Conservation (phyloP, 2,888 invertebrate genomes). For the Lydus trimaculatus region DNA sequence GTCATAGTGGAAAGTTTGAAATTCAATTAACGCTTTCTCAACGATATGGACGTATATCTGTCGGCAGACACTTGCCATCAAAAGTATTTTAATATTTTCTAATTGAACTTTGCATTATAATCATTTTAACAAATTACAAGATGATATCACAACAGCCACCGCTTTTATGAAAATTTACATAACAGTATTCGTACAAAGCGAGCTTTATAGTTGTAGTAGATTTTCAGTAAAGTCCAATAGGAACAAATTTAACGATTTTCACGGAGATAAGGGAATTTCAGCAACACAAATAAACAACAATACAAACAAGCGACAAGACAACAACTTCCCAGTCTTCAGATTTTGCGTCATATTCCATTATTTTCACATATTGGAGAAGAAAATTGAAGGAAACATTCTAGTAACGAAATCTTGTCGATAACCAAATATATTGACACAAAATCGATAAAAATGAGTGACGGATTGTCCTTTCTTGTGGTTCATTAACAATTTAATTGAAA, state of each 20-base stretch:
- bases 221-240: too few species aligned
- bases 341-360: background rate
- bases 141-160: background rate
- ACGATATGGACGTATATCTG: slow-evolving; percentile 19
- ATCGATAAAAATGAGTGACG: background rate
- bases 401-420: background rate
- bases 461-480: background rate
- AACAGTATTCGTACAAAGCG: too few species aligned
- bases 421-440: background rate
- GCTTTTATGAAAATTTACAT: too few species aligned
- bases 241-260: background rate
- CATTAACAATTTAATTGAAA: background rate
- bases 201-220: too few species aligned
- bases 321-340: background rate
- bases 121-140: background rate
- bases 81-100: slow-evolving; percentile 30
- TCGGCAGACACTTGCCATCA: slow-evolving; percentile 14
- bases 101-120: slow-evolving; percentile 17
- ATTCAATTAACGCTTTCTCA: slow-evolving; percentile 27
- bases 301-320: background rate
- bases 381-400: background rate
- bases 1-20: slow-evolving; percentile 18
- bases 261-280: background rate
- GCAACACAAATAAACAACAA: background rate
- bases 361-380: background rate